These are phyloP conservation scores for Alosa alosa DNA, from an alignment of 2,113 vertebrate species.

Conservation along the genomic window DNA sequence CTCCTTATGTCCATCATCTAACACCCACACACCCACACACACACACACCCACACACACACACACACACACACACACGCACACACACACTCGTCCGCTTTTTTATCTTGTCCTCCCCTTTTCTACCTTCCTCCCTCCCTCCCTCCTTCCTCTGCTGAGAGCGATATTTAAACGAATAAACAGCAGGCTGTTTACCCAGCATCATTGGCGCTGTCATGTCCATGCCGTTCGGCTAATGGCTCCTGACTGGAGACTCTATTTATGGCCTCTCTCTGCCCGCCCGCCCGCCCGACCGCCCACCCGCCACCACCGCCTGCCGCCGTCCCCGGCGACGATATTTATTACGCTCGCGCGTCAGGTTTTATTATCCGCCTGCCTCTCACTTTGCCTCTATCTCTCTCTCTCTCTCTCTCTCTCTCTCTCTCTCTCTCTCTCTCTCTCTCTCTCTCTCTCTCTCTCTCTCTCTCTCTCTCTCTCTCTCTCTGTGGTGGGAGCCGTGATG, in stretches of 20 bases:
- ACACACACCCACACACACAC: background rate
- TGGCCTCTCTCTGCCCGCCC: constrained; percentile 72
- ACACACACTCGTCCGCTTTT: background rate
- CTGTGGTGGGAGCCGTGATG: constrained; percentile 59
- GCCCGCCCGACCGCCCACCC: background rate
- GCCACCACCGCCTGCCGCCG: background rate
- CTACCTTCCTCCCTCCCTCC: constrained; percentile 24
- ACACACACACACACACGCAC: background rate
- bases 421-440: constrained; percentile 65
- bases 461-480: constrained; percentile 60
- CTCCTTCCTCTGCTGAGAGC: constrained; percentile 55
- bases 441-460: background rate
- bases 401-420: constrained; percentile 62
- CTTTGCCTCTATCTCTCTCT: constrained; percentile 61
- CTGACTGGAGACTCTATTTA: constrained; percentile 82
- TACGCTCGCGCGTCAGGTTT: constrained; percentile 77
- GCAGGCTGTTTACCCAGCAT: constrained; percentile 83
- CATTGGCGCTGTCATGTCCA: constrained; percentile 82
- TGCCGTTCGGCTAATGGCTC: constrained; percentile 79
- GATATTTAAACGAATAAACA: constrained; percentile 84
- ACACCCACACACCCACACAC: background rate
- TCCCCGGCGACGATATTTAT: constrained; percentile 85
- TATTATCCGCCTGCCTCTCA: constrained; percentile 82
- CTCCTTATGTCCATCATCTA: background rate
- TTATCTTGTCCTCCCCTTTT: constrained; percentile 21